Evolutionary conservation across 2,888 invertebrate species (phyloP), one percentile per base, ranked within the genome.

Genomic region (Ochlodes sylvanus): DNA sequence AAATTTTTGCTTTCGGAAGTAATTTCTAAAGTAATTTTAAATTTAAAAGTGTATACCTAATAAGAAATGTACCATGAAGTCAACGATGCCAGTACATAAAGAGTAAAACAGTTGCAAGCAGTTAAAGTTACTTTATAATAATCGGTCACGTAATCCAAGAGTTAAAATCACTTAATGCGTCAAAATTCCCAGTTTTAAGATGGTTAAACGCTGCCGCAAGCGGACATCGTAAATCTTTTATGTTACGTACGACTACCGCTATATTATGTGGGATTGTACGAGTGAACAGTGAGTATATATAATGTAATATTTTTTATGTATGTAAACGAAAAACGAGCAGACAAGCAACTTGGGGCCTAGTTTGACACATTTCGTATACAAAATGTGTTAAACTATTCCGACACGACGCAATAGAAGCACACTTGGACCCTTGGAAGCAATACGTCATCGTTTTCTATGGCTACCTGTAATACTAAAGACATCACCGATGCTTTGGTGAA

Each of bases 101-200:
- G 7, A 34, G 14, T 34, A 12, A 34, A 55, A 32, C 54, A 55
- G 55, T 15, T 55, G 34, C 55, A 55, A 55, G 15, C 34, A 55
- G 10, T 55, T 55, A 55, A 55, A 55, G 32, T 55, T 34, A 55
- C 55, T 32, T 55, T 55, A 34, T 52, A 34, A 15, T 54, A 27
- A 34, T 15, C 32, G 10, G 9, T 15, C 54, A 27, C 54, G 55
- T 55, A 34, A 55, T 55, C 55, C 55, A 55, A 32, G 15, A 55
- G 15, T 55, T 55, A 15, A 55, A 55, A 55, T 32, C 55, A 55
- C 55, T 55, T 55, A 55, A 55, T 55, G 55, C 55, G 55, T 15
- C 55, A 55, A 55, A 55, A 55, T 34, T 55, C 34, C 15, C 55
- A 55, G 15, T 55, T 55, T n/a, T 55, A 34, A 55, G 55, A 34